phyloP scores from a whole-genome alignment of 2,113 vertebrate species.

The Pongo pygmaeus region DNA sequence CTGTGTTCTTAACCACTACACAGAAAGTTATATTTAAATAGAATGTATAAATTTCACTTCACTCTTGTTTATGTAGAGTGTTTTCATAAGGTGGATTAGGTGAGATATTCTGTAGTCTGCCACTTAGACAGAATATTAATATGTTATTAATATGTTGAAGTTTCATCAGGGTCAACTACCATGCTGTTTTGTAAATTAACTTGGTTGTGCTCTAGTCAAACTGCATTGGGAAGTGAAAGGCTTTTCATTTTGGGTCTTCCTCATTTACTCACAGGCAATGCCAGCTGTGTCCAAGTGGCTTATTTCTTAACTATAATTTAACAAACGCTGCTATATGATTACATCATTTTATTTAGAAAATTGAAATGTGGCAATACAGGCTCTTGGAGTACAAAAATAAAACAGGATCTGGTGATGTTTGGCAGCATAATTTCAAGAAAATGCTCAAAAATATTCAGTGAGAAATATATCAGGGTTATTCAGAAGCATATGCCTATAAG shows the following conservation, averaged over 20 bases:
- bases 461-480: slow-evolving; percentile 66
- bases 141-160: slow-evolving; percentile 62
- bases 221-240: slow-evolving; percentile 20
- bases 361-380: neutral
- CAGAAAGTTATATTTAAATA: neutral
- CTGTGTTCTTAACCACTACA: neutral
- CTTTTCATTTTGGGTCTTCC: slow-evolving; percentile 31
- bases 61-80: slow-evolving; percentile 50
- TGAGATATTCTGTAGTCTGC: slow-evolving; percentile 64
- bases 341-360: neutral
- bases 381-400: neutral
- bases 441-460: slow-evolving; percentile 65
- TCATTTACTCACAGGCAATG: slow-evolving; percentile 54
- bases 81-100: slow-evolving; percentile 25
- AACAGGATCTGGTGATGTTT: neutral
- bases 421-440: slow-evolving; percentile 59
- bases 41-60: slow-evolving; percentile 49
- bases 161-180: slow-evolving; percentile 17
- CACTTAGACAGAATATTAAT: slow-evolving; percentile 57
- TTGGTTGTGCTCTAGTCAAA: slow-evolving; percentile 49
- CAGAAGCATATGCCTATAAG: neutral
- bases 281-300: slow-evolving; percentile 35
- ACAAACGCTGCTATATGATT: neutral
- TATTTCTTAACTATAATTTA: slow-evolving; percentile 53
- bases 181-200: slow-evolving; percentile 66